Evolutionary conservation across 2,113 vertebrate genomes (phyloP), one percentile per base, ranked within the genome.

Genomic region (Trogon surrucura): DNA sequence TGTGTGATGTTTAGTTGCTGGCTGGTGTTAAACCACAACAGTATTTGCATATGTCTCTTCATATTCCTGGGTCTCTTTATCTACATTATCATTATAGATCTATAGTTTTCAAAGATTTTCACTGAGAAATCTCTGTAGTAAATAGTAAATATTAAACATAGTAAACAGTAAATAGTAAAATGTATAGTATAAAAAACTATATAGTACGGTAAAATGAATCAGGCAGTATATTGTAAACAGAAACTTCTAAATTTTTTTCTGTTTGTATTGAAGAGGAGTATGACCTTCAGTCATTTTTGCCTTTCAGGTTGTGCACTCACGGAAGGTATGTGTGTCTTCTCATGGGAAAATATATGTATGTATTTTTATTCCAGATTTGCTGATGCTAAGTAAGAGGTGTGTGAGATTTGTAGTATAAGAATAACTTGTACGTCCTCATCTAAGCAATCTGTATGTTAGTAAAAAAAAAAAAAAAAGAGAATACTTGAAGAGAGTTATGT

Each of bases 291-390:
- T 77, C 12, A 32, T 80, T 91, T 94, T 89, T 96, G 69, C 92
- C 80, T 96, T 97, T 78, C 93, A 97, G 96, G 91, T 27, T 97
- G 96, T 48, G 25, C 60, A 2, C 16, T 97, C 48, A 93, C 72
- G 0, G 86, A 91, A 96, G 96, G 95, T 97, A 97, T 7, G 95
- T 93, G 36, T 79, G 34, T 44, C 51, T 86, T 74, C 60, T 67
- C 80, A 23, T 27, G 44, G 53, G 6, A 16, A 62, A 44, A 41
- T 86, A 20, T 30, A 36, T 51, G 23, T 38, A 36, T 57, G 36
- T 57, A 67, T 80, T 93, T 81, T 86, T 60, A 74, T 77, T 77
- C 44, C 48, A 41, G 11, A 69, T 80, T 86, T 89, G 32, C 34
- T 90, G 44, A 58, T 7, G 5, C 7, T 51, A 44, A 53, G 22